A percentile compares a stretch with the other conserved stretches of the same genome.
These are phyloP conservation scores for Lasioglossum calceatum DNA, from an alignment of 2,888 invertebrate species.

Conservation along the genomic window DNA sequence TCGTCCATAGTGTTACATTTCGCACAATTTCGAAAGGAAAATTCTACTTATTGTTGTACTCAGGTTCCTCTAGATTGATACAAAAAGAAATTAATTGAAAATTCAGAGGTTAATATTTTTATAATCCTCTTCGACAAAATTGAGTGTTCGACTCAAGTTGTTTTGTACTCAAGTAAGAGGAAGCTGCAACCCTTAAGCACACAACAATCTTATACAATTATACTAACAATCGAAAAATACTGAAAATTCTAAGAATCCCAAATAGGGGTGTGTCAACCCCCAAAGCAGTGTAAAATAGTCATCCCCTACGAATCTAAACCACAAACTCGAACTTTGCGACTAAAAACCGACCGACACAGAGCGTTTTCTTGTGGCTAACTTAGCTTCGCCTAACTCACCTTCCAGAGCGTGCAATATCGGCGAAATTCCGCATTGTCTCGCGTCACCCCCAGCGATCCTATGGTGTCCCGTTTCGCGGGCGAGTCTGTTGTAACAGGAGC, in stretches of 20 bases:
- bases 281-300: no score
- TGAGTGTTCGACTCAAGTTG: no score
- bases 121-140: no score
- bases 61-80: neutral
- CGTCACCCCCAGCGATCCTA: conserved; percentile 23
- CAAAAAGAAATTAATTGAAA: neutral
- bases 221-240: neutral
- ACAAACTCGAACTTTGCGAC: neutral
- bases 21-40: neutral
- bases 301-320: neutral
- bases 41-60: no score
- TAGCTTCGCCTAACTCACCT: neutral
- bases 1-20: neutral
- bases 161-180: no score
- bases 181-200: no score
- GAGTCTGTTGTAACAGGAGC: conserved; percentile 65
- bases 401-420: neutral
- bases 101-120: neutral
- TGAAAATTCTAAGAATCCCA: no score
- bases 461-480: conserved; percentile 62
- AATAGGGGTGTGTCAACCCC: neutral
- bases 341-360: neutral
- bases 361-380: neutral
- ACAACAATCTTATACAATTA: neutral
- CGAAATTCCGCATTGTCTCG: conserved; percentile 8